phyloP scores from a whole-genome alignment of 2,888 invertebrate genomes.

The Meganola albula region DNA sequence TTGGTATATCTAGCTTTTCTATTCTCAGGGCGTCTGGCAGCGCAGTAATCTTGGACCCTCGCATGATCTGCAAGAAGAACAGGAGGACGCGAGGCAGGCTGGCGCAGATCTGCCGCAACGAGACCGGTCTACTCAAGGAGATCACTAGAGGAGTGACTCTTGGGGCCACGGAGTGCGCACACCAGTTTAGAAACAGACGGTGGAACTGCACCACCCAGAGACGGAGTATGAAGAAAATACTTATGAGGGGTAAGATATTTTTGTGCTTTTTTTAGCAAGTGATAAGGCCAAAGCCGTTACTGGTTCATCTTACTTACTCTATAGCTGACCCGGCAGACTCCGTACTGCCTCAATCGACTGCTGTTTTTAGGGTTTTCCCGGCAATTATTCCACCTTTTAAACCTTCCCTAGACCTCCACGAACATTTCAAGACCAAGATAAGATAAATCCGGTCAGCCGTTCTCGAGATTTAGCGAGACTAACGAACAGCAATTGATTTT shows the following conservation, averaged over 20 bases:
- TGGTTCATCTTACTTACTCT: too few relatives aligned
- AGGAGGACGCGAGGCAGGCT: conserved; percentile 86
- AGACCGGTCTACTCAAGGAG: conserved; percentile 86
- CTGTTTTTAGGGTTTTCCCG: too few relatives aligned
- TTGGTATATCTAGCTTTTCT: too few relatives aligned
- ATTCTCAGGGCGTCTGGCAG: conserved; percentile 85
- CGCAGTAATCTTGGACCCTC: conserved; percentile 93
- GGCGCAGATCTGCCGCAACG: conserved; percentile 90
- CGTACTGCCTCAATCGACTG: too few relatives aligned
- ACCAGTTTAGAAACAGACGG: conserved; percentile 89
- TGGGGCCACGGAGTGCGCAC: conserved; percentile 91
- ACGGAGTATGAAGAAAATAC: conserved; percentile 88
- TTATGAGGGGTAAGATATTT: conserved; percentile 85
- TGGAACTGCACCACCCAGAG: conserved; percentile 94
- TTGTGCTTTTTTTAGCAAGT: background rate
- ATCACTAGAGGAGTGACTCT: conserved; percentile 89
- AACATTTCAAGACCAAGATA: too few relatives aligned
- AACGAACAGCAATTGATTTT: too few relatives aligned
- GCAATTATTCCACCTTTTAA: too few relatives aligned
- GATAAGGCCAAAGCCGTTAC: too few relatives aligned
- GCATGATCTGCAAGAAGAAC: conserved; percentile 91
- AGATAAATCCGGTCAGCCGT: too few relatives aligned
- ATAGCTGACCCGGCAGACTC: too few relatives aligned
- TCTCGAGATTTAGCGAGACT: too few relatives aligned
- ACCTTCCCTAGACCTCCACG: too few relatives aligned